Evolutionary conservation across 2,113 vertebrate species (phyloP).

Genomic region (Tyto alba): DNA sequence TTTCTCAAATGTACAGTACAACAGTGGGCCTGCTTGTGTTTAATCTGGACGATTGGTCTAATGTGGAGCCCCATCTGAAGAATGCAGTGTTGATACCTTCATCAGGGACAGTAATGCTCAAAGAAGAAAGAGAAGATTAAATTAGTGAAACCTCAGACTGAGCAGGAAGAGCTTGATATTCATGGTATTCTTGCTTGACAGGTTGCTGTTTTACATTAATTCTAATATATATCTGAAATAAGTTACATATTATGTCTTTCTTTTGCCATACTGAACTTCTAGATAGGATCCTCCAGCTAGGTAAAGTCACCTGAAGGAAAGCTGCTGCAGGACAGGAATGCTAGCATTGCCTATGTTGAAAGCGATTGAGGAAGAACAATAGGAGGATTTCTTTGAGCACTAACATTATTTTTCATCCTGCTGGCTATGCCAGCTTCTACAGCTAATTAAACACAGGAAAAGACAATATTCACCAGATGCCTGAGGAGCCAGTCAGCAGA

Average conservation of each 20-base stretch:
- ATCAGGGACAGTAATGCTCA: neutral
- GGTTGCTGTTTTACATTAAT: neutral
- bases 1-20: neutral
- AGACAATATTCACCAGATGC: slow-evolving; percentile 20
- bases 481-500: slow-evolving; percentile 11
- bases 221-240: neutral
- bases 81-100: neutral
- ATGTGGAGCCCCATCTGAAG: neutral
- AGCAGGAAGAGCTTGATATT: neutral
- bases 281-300: neutral
- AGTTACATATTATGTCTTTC: neutral
- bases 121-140: neutral
- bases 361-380: neutral
- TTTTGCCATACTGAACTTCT: neutral
- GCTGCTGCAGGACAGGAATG: neutral
- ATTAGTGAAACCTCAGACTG: neutral
- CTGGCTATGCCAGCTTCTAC: neutral
- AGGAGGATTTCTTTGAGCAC: neutral
- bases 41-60: neutral
- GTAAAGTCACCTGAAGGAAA: neutral
- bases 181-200: neutral
- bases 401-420: neutral
- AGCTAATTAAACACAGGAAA: slow-evolving; percentile 41
- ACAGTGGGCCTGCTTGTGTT: neutral
- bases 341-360: neutral